Percentiles rank a stretch among this genome's conserved stretches.
These are phyloP conservation scores for Cherax quadricarinatus DNA, from an alignment of 1,140 invertebrate species.

Conservation along the genomic window DNA sequence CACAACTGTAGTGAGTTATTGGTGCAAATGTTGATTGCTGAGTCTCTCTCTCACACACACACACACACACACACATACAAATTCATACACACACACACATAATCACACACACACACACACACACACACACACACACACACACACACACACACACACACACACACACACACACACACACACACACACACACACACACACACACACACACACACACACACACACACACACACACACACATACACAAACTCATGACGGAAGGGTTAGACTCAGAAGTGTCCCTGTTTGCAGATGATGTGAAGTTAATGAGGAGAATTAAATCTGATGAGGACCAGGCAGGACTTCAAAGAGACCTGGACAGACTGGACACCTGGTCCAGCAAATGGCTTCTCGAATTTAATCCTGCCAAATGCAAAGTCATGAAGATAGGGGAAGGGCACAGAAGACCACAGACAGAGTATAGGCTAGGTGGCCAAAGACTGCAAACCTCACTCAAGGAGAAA, in stretches of 20 bases:
- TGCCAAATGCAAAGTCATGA: neutral
- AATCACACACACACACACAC: conserved; percentile 20
- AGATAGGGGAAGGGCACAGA: neutral
- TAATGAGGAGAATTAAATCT: too few species aligned
- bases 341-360: too few species aligned
- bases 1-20: neutral
- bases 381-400: neutral
- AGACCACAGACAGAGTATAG: neutral
- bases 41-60: too few species aligned
- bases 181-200: too few species aligned
- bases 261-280: neutral
- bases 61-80: too few species aligned
- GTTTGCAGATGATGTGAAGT: too few species aligned
- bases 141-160: conserved; percentile 18
- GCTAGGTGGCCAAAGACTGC: neutral
- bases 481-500: too few species aligned
- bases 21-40: neutral
- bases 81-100: conserved; percentile 7
- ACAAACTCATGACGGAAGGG: neutral
- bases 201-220: neutral
- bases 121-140: conserved; percentile 29
- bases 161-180: neutral
- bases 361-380: neutral
- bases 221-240: neutral
- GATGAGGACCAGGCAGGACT: too few species aligned